A percentile compares a stretch with the other conserved stretches of the same genome.
phyloP scores from a whole-genome alignment of 2,888 invertebrate species.

The Heteropelma amictum region DNA sequence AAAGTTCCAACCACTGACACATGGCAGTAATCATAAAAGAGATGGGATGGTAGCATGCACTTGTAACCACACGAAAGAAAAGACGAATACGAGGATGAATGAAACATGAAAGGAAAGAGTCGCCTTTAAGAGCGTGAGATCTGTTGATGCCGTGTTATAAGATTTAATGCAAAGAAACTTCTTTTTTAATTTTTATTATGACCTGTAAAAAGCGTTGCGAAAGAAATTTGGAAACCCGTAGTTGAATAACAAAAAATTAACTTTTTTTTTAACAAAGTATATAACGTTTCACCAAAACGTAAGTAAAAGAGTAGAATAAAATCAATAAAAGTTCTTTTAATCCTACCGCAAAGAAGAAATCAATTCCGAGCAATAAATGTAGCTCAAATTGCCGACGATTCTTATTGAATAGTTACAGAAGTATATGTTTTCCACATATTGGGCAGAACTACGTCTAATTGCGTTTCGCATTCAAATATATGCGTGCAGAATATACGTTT shows the following conservation, averaged over 20 bases:
- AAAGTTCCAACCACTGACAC: conserved; percentile 37
- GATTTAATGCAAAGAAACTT: conserved; percentile 2
- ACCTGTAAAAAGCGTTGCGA: background rate
- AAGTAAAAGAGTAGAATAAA: no score
- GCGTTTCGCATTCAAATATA: no score
- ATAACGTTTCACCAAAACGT: no score
- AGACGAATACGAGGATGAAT: conserved; percentile 62
- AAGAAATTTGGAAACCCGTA: background rate
- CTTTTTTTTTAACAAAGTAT: no score
- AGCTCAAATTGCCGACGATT: no score
- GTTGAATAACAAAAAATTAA: background rate
- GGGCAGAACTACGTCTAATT: no score
- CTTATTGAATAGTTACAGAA: no score
- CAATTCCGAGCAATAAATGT: no score
- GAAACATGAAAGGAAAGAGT: conserved; percentile 62
- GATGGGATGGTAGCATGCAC: conserved; percentile 14
- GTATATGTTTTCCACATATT: no score
- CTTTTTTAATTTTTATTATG: conserved; percentile 1
- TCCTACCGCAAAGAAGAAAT: no score
- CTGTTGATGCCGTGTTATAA: conserved; percentile 27
- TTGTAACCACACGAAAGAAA: conserved; percentile 34
- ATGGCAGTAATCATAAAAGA: conserved; percentile 5
- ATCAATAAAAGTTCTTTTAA: no score
- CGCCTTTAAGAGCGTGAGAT: conserved; percentile 67
- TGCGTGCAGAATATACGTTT: no score